A percentile compares a stretch with the other conserved stretches of the same genome.
Evolutionary conservation across 2,888 invertebrate species (phyloP).

Genomic region (Drosophila monieri): DNA sequence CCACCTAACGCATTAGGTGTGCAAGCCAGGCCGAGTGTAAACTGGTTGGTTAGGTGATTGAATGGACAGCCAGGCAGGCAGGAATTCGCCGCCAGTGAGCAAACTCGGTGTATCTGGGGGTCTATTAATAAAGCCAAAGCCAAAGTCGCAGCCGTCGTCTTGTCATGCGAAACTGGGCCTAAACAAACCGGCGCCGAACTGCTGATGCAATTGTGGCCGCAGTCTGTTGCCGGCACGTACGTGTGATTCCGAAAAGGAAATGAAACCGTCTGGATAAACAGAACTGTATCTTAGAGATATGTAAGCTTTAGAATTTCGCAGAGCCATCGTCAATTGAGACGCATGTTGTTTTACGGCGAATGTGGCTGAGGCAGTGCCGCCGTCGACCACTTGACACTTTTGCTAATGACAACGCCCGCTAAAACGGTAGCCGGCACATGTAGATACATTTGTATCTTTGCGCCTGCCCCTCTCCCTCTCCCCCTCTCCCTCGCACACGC

Average conservation of each 20-base stretch:
- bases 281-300: conserved; percentile 24
- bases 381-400: conserved; percentile 54
- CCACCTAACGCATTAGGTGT: conserved; percentile 49
- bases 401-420: conserved; percentile 45
- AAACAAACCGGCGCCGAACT: conserved; percentile 9
- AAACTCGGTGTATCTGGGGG: conserved; percentile 13
- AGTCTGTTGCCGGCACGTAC: too few species aligned
- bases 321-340: conserved; percentile 3
- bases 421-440: conserved; percentile 53
- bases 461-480: conserved; percentile 11
- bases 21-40: conserved; percentile 46
- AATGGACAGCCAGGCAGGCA: conserved; percentile 16
- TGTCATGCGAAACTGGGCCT: conserved; percentile 32
- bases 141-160: conserved; percentile 21
- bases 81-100: conserved; percentile 19
- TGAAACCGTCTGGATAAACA: conserved; percentile 12
- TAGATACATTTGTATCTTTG: conserved; percentile 67
- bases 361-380: background rate
- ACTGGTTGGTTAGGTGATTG: conserved; percentile 51
- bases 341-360: background rate
- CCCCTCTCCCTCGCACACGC: conserved; percentile 7
- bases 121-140: conserved; percentile 40
- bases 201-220: conserved; percentile 25
- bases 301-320: conserved; percentile 9
- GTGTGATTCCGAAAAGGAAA: conserved; percentile 31